Percentiles rank a stretch among this genome's conserved stretches.
Evolutionary conservation across 2,113 vertebrate species (phyloP).

Genomic region (Coreoperca whiteheadi): DNA sequence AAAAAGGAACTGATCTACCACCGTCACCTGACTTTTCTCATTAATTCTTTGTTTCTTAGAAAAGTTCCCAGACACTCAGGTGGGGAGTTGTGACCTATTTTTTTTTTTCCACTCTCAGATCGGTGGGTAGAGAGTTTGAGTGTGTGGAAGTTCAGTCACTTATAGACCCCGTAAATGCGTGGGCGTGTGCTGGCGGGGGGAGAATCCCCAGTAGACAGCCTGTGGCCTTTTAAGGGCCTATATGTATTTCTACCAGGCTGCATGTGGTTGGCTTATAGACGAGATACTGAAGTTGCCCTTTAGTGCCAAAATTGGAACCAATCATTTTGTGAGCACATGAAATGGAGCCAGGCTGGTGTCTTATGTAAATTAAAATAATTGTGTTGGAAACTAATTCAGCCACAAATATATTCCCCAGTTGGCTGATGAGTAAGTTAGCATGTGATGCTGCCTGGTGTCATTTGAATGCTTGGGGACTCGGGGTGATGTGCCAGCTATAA

Average conservation of each 20-base stretch:
- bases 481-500: slow-evolving; percentile 28
- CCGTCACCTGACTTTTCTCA: slow-evolving; percentile 57
- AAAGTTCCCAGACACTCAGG: slow-evolving; percentile 72
- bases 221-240: slow-evolving; percentile 55
- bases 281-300: slow-evolving; percentile 47
- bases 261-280: slow-evolving; percentile 46
- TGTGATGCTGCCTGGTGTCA: slow-evolving; percentile 42
- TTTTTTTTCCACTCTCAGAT: slow-evolving; percentile 78
- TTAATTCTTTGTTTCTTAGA: slow-evolving; percentile 60
- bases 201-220: slow-evolving; percentile 74
- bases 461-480: slow-evolving; percentile 26
- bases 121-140: slow-evolving; percentile 58
- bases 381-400: slow-evolving; percentile 37
- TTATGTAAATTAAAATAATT: slow-evolving; percentile 54
- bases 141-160: slow-evolving; percentile 70
- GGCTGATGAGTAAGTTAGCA: slow-evolving; percentile 47
- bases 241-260: slow-evolving; percentile 44
- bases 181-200: slow-evolving; percentile 61
- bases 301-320: slow-evolving; percentile 45
- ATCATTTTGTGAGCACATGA: slow-evolving; percentile 11
- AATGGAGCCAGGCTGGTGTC: slow-evolving; percentile 3
- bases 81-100: slow-evolving; percentile 75
- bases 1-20: slow-evolving; percentile 65
- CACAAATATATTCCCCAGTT: slow-evolving; percentile 41
- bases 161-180: slow-evolving; percentile 64